Conservation (phyloP, 2,113 vertebrate species). For the Psammodynastes pulverulentus region DNA sequence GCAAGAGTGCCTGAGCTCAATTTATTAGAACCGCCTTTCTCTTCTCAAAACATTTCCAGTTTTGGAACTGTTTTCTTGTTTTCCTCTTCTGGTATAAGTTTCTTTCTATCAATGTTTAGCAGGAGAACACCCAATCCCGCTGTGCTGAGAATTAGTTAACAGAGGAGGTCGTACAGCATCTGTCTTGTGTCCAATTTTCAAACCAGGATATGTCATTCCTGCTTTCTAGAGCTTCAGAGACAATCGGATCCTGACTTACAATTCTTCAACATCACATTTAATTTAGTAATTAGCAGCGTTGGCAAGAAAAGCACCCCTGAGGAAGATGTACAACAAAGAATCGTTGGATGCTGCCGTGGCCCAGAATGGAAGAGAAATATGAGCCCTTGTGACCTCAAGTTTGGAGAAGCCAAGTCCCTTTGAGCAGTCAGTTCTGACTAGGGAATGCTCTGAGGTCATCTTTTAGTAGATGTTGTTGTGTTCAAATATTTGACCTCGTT, state of each 20-base stretch:
- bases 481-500: neutral
- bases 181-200: neutral
- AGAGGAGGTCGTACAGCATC: neutral
- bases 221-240: neutral
- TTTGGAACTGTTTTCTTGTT: neutral
- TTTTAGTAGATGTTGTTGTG: neutral
- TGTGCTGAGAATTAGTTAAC: neutral
- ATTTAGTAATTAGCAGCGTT: constrained; percentile 39
- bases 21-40: neutral
- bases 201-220: neutral
- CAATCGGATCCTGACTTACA: neutral
- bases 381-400: constrained; percentile 53
- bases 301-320: constrained; percentile 18
- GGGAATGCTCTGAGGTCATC: neutral
- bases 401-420: constrained; percentile 46
- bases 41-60: neutral
- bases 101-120: neutral
- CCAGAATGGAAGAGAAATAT: constrained; percentile 37
- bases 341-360: constrained; percentile 25
- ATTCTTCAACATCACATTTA: constrained; percentile 22
- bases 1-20: neutral
- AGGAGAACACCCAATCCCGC: neutral
- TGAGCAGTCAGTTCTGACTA: constrained; percentile 32
- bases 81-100: neutral
- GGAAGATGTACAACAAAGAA: constrained; percentile 34